Evolutionary conservation across 2,113 vertebrate genomes (phyloP), one percentile per base, ranked within the genome.

Genomic region (Rousettus leschenaultii): DNA sequence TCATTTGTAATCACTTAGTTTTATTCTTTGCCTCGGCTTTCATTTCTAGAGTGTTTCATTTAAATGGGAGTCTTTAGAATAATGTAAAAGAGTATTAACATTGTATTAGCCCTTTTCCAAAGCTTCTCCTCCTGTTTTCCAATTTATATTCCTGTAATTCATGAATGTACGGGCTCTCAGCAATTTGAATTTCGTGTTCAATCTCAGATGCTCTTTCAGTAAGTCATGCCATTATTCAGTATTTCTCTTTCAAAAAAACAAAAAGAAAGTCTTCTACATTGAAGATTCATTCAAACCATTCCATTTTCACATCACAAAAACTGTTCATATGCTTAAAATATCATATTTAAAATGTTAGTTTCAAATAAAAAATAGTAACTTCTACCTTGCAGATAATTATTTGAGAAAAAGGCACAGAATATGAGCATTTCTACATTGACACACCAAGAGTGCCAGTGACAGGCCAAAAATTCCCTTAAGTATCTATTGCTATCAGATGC

Each of bases 181-280:
- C n/a, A 57, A 97, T 98, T 98, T 98, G 78, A 77, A 82, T 98
- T 97, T 98, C 93, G 97, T 93, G 28, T 96, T 95, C 55, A 45
- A 68, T 91, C 45, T 85, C 53, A 88, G 59, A 90, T 92, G 57
- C 30, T 59, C 71, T 96, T 95, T 95, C 65, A 86, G 61, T 82
- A 94, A 96, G 90, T 73, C 2, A 8, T 80, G 24, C 13, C n/a
- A 75, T 92, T 94, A 84, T 89, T 87, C 51, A 84, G 11, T 87
- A 92, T 80, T 87, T 70, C 40, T 79, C 26, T 84, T 71, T 65
- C 9, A 66, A 26, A 89, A 88, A 35, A 26, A 61, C 48, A 7
- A 24, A 68, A 65, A 45, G 43, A 57, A 80, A 75, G 66, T 4
- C 57, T 43, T 85, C 38, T 8, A 88, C n/a, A 91, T 55, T 97